phyloP scores from a whole-genome alignment of 2,113 vertebrate genomes.

The Echinops telfairi region DNA sequence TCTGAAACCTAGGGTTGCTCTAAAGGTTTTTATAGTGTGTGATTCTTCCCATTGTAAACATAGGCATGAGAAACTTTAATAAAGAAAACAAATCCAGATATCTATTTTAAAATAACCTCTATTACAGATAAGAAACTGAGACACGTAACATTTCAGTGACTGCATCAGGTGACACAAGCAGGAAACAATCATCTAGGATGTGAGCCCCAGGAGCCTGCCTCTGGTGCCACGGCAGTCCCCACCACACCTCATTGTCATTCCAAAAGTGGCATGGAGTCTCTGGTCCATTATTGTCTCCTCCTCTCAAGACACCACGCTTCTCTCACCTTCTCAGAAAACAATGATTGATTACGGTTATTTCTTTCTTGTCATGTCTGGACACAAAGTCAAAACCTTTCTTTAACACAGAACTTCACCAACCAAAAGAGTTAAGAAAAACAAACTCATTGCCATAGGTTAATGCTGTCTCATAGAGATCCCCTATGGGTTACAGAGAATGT shows the following conservation, averaged over 20 bases:
- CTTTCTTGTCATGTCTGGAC: neutral
- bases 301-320: too few relatives aligned
- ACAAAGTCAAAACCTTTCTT: neutral
- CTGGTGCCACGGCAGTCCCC: too few relatives aligned
- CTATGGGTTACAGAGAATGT: too few relatives aligned
- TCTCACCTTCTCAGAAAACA: neutral
- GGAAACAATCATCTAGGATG: neutral
- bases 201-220: neutral
- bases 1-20: neutral
- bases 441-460: too few relatives aligned
- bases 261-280: neutral
- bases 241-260: rapidly evolving
- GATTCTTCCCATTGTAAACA: neutral
- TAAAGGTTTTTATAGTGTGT: neutral
- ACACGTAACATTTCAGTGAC: neutral
- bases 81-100: neutral
- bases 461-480: too few relatives aligned
- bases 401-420: neutral
- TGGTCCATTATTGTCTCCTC: too few relatives aligned
- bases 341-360: neutral
- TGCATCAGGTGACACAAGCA: neutral
- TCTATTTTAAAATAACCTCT: neutral
- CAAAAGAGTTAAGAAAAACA: neutral
- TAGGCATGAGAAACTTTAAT: too few relatives aligned
- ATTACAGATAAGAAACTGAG: neutral